These are phyloP conservation scores for Brachirus orientalis DNA, from an alignment of 2,113 vertebrate genomes.

Conservation along the genomic window DNA sequence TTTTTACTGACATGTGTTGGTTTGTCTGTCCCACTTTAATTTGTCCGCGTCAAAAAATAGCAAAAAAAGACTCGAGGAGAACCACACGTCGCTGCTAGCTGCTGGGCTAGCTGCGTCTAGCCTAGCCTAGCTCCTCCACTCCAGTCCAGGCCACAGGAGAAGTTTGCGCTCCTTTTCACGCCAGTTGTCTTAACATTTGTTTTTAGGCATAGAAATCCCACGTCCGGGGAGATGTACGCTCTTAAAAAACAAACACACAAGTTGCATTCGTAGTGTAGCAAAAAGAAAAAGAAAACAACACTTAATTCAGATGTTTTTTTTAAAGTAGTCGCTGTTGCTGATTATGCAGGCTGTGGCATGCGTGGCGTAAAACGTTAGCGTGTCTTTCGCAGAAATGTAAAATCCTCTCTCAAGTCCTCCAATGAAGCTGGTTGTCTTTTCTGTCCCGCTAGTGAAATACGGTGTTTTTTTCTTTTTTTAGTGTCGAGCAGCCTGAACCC, in stretches of 20 bases:
- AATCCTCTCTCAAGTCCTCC: constrained; percentile 15
- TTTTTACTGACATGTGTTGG: background rate
- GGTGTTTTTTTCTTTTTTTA: background rate
- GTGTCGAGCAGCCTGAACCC: background rate
- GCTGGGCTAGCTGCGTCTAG: constrained; percentile 25
- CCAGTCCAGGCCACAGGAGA: constrained; percentile 61
- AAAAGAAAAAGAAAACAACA: constrained; percentile 2
- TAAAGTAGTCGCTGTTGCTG: constrained; percentile 15
- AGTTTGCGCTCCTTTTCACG: constrained; percentile 52
- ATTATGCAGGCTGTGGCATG: constrained; percentile 53
- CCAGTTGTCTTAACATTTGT: background rate
- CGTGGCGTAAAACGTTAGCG: constrained; percentile 57
- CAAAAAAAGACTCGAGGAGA: background rate
- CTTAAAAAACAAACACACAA: background rate
- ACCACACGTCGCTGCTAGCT: background rate
- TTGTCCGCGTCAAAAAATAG: background rate
- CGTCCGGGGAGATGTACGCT: background rate
- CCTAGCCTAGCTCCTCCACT: constrained; percentile 32
- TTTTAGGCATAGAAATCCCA: background rate
- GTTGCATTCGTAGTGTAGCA: background rate
- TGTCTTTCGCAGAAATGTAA: constrained; percentile 22
- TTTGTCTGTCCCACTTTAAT: background rate
- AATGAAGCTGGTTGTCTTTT: background rate
- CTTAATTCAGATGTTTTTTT: constrained; percentile 21
- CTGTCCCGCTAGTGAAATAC: background rate